A percentile compares a stretch with the other conserved stretches of the same genome.
These are phyloP conservation scores for Arremon aurantiirostris DNA, from an alignment of 2,797 vertebrate genomes.

Conservation along the genomic window DNA sequence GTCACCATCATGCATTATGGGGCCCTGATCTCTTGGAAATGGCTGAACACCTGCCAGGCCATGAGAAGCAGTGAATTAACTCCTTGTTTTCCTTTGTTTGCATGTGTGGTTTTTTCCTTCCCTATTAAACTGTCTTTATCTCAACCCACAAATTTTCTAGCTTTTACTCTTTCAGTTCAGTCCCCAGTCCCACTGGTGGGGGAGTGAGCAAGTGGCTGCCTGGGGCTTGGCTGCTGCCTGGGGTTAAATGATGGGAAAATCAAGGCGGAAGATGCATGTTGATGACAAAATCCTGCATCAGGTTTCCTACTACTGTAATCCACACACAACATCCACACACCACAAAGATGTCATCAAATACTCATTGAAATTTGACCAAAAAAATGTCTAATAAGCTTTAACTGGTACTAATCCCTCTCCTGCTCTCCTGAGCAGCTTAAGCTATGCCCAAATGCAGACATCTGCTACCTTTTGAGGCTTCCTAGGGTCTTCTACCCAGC, in stretches of 20 bases:
- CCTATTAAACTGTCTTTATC: not conserved
- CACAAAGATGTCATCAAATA: not conserved
- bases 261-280: not conserved
- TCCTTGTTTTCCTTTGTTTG: not conserved
- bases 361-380: not conserved
- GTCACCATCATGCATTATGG: not conserved
- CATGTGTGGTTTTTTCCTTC: not conserved
- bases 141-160: not conserved
- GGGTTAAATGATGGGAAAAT: not conserved
- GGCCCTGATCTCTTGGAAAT: not conserved
- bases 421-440: not conserved
- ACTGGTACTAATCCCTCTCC: not conserved
- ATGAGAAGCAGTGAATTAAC: not conserved
- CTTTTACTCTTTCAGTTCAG: not conserved
- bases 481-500: not conserved
- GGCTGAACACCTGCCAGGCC: not conserved
- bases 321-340: not conserved
- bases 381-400: not conserved
- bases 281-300: not conserved
- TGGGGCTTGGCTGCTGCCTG: not conserved
- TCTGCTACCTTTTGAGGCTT: not conserved
- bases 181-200: not conserved
- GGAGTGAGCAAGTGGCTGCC: not conserved
- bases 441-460: accelerated
- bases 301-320: not conserved